Percentiles rank a stretch among this genome's conserved stretches.
Conservation (phyloP, 2,888 invertebrate genomes). For the Tenthredo livida region DNA sequence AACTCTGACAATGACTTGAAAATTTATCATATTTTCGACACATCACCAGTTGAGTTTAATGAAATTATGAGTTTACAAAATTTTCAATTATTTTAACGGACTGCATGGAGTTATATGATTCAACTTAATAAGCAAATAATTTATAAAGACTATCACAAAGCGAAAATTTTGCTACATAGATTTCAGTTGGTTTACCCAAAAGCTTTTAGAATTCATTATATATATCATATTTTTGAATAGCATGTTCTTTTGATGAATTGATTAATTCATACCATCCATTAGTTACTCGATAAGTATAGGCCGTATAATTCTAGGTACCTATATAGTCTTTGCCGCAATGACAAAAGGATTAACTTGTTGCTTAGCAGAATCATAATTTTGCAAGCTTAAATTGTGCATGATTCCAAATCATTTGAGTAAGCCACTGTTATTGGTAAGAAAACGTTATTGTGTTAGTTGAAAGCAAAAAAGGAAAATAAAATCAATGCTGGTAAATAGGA, state of each 20-base stretch:
- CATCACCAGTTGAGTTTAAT: conserved; percentile 2
- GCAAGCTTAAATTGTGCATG: conserved; percentile 1
- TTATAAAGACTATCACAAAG: conserved; percentile 41
- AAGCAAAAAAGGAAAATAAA: conserved; percentile 38
- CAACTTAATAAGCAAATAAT: conserved; percentile 40
- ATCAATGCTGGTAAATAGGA: conserved; percentile 39
- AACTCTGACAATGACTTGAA: background rate
- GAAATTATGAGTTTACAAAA: background rate
- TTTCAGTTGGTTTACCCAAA: conserved; percentile 42
- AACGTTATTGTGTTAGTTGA: conserved; percentile 47
- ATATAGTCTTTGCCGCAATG: background rate
- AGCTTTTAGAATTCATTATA: conserved; percentile 28
- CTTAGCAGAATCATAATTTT: conserved; percentile 33
- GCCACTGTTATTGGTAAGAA: conserved; percentile 33
- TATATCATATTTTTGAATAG: conserved; percentile 18
- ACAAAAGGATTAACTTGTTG: conserved; percentile 20
- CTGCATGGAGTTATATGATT: background rate
- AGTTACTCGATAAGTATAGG: background rate
- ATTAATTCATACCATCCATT: background rate
- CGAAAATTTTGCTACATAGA: conserved; percentile 28
- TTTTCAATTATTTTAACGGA: background rate
- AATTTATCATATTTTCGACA: background rate
- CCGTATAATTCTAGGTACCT: background rate
- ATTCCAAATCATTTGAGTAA: conserved; percentile 39
- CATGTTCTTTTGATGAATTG: background rate